A percentile compares a stretch with the other conserved stretches of the same genome.
Evolutionary conservation across 2,888 invertebrate species (phyloP).

Genomic region (Nymphalis polychloros): DNA sequence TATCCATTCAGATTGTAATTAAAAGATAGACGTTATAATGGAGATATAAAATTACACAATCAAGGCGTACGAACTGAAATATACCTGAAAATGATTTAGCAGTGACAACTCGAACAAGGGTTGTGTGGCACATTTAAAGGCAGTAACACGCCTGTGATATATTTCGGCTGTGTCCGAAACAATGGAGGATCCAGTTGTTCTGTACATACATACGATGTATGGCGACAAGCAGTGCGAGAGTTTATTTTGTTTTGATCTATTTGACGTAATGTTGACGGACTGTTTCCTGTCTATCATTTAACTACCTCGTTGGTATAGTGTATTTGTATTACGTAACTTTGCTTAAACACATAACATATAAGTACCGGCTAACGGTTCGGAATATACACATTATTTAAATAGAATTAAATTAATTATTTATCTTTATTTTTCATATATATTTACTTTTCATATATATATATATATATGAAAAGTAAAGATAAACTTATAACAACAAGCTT

Average conservation of each 20-base stretch:
- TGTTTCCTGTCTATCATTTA: not conserved
- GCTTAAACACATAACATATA: too few relatives aligned
- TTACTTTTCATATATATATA: too few relatives aligned
- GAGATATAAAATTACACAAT: conserved; percentile 20
- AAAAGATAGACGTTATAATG: conserved; percentile 12
- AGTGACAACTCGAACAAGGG: conserved; percentile 22
- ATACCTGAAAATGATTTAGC: conserved; percentile 30
- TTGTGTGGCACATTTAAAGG: conserved; percentile 29
- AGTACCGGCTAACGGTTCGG: too few relatives aligned
- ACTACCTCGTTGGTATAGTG: not conserved
- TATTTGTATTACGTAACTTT: too few relatives aligned
- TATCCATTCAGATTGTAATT: not conserved
- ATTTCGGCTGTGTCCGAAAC: conserved; percentile 30
- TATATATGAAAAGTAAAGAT: too few relatives aligned
- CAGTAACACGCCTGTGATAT: conserved; percentile 32
- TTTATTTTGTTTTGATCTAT: conserved; percentile 21
- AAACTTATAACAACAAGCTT: too few relatives aligned
- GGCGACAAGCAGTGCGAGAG: conserved; percentile 10
- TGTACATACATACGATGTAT: conserved; percentile 17
- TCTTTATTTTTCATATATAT: too few relatives aligned
- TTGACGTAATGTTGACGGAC: conserved; percentile 2
- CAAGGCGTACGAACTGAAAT: conserved; percentile 18
- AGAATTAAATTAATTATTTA: too few relatives aligned
- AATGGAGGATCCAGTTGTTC: conserved; percentile 25
- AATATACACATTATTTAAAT: too few relatives aligned